Evolutionary conservation across 2,113 vertebrate species (phyloP), one percentile per base, ranked within the genome.

Genomic region (Brienomyrus longianalis): DNA sequence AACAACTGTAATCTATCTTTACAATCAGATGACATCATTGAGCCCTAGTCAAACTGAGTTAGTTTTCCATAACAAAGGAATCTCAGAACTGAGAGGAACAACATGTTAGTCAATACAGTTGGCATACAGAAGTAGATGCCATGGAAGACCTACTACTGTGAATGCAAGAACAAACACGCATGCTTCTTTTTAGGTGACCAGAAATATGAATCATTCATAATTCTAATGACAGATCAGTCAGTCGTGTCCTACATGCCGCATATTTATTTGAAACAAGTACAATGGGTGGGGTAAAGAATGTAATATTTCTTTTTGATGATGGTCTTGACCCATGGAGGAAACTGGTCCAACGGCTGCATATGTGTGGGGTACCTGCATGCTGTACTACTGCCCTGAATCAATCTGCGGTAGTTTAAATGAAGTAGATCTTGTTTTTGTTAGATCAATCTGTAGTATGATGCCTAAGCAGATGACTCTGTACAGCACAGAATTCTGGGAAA

Each of bases 381-480:
- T 43, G 15, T 6, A 43, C 31, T 80, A 43, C 35, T 80, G 35
- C 15, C 74, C 35, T 80, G 74, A 80, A 43, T 43, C 74, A 39
- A 43, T 27, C n/a, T 74, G n/a, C 15, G n/a, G 70, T 13, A 35
- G 35, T 80, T 11, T 80, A 80, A 43, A n/a, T 74, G 27, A 74
- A 74, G 15, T 80, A 80, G 74, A 15, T 80, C 74, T 43, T 80
- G 74, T 80, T 80, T 43, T 39, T 43, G 74, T 80, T 43, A 80
- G 74, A 80, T 80, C 35, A 43, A 43, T 19, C 74, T 45, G 89
- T 80, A 93, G 91, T 92, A 88, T 11, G 92, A 93, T 94, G 91
- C 92, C 93, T 91, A 77, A 90, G 92, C 92, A 94, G 95, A 95
- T 96, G 94, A 93, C 93, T 91, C 89, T 89, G 87, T 88, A 90